phyloP scores from a whole-genome alignment of 2,797 vertebrate genomes.

The Fistularia tabacaria region DNA sequence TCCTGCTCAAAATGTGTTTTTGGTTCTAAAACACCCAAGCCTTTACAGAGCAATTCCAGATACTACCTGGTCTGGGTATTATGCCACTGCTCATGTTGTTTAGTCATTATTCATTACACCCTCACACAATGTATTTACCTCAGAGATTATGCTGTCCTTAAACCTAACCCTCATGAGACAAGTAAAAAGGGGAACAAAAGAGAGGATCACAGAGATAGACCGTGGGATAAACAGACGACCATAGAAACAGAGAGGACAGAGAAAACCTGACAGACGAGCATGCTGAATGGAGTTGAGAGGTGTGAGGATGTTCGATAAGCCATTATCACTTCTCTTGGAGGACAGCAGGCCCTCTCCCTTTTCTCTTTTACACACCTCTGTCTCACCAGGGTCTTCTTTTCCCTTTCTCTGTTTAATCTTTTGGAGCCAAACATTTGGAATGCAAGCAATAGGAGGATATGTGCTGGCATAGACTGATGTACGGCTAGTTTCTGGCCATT shows the following conservation, averaged over 20 bases:
- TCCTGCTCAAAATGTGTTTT: neutral
- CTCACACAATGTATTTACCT: slow-evolving; percentile 4
- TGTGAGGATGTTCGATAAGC: slow-evolving; percentile 64
- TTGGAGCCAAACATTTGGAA: slow-evolving; percentile 37
- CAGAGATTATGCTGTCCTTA: slow-evolving; percentile 5
- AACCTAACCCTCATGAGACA: slow-evolving; percentile 16
- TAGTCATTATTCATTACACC: slow-evolving; percentile 15
- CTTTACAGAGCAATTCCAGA: too few relatives aligned
- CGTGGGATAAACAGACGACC: neutral
- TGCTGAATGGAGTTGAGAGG: slow-evolving; percentile 26
- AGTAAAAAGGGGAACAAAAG: slow-evolving; percentile 9
- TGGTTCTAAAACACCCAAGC: neutral
- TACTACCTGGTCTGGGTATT: neutral
- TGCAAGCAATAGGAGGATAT: slow-evolving; percentile 33
- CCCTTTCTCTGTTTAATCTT: slow-evolving; percentile 50
- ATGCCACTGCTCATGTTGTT: slow-evolving; percentile 21
- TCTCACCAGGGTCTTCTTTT: slow-evolving; percentile 17
- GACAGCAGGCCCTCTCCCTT: slow-evolving; percentile 31
- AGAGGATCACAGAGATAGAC: neutral
- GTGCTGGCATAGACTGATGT: slow-evolving; percentile 49
- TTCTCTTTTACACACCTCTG: slow-evolving; percentile 14
- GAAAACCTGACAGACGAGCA: slow-evolving; percentile 26
- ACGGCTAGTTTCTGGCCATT: slow-evolving; percentile 32
- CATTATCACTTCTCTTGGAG: slow-evolving; percentile 49
- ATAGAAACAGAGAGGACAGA: slow-evolving; percentile 7